Evolutionary conservation across 2,113 vertebrate species (phyloP).

Genomic region (Corydoras sp.): DNA sequence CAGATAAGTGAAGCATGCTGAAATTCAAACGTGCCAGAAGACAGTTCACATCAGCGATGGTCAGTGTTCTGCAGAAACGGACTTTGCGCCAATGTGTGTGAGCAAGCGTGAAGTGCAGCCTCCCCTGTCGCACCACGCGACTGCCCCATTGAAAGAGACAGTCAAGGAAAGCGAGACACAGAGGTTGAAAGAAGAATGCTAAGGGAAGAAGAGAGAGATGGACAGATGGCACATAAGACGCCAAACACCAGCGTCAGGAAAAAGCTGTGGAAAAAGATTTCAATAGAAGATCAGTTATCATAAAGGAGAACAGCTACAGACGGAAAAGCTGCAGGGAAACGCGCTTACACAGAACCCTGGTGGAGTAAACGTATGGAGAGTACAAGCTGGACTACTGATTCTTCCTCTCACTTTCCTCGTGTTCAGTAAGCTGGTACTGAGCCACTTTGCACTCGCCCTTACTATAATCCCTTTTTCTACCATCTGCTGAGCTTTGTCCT

Average conservation of each 20-base stretch:
- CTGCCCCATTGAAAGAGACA: constrained; percentile 27
- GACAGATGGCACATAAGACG: constrained; percentile 16
- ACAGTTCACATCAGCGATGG: constrained; percentile 50
- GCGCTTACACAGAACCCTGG: neutral
- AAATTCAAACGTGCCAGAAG: constrained; percentile 36
- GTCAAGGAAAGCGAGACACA: constrained; percentile 7
- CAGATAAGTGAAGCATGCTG: constrained; percentile 15
- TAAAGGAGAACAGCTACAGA: neutral
- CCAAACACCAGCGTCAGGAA: neutral
- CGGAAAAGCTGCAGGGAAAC: neutral
- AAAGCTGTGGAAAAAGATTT: neutral
- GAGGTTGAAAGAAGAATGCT: constrained; percentile 14
- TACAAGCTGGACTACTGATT: neutral
- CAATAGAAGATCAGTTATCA: constrained; percentile 5
- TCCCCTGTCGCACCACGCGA: constrained; percentile 22
- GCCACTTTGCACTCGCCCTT: constrained; percentile 3
- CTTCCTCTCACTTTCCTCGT: constrained; percentile 21
- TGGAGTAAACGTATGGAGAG: neutral
- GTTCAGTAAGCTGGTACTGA: constrained; percentile 2
- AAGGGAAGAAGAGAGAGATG: constrained; percentile 9
- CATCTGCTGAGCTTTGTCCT: neutral
- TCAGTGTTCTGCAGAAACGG: constrained; percentile 50
- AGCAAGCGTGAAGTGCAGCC: constrained; percentile 31
- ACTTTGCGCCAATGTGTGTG: constrained; percentile 30
- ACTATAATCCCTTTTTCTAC: neutral